Base-by-base conservation (phyloP, 2,797 vertebrate genomes). In the Paramormyrops hopkinsi region DNA sequence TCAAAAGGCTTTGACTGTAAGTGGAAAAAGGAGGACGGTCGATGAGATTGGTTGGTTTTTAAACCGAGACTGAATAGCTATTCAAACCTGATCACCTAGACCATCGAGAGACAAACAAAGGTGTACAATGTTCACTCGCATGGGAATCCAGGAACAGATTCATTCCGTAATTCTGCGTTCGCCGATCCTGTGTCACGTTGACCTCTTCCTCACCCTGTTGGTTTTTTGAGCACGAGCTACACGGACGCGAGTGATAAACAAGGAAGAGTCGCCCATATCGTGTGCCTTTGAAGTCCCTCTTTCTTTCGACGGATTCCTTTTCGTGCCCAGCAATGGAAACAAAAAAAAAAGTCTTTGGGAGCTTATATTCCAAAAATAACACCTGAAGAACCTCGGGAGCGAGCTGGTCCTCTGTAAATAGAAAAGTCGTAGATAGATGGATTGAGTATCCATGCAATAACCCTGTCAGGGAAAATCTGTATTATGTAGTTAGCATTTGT, bases 251-350 rank as follows among this genome's bases (percentile, higher is more conserved):
- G 92, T 92, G 93, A 93, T 91, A 90, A 94, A 90, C 25, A 93
- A 91, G 92, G 93, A 93, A 92, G 92, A 95, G 94, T 94, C 94
- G 94, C 95, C 95, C 93, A 92, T 95, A 93, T 94, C 94, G 94
- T 95, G 95, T 97, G 96, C 96, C 96, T 97, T 96, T 94, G 92
- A 93, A 92, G 93, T 92, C 91, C 93, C 92, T 91, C 89, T 91
- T 91, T 91, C 89, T 90, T 59, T 93, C 92, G 88, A 89, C 76
- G 1, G 88, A 89, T 88, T 46, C 89, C 89, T 46, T 25, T 90
- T 88, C 84, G 88, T 82, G 69, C 90, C 37, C 89, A 33, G 85
- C 83, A 86, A 41, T 89, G 83, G 87, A 69, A 59, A 59, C 54
- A 56, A 11, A 86, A 33, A 17, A 29, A 65, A 85, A 25, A 22